phyloP scores from a whole-genome alignment of 2,113 vertebrate species.

The Monarcha castaneiventris region DNA sequence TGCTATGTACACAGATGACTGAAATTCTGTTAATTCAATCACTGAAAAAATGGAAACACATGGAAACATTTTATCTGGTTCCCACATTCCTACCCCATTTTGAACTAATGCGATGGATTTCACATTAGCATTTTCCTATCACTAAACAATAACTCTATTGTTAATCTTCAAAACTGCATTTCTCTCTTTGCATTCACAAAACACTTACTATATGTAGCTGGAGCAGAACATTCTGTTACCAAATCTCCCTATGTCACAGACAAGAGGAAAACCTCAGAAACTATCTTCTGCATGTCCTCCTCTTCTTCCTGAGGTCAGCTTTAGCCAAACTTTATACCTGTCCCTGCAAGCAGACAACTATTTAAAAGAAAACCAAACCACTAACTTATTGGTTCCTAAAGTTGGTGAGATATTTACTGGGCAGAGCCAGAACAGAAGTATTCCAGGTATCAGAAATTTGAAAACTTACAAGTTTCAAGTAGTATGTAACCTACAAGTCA shows the following conservation, averaged over 20 bases:
- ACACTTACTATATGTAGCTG: not conserved
- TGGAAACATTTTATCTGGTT: not conserved
- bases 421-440: not conserved
- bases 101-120: not conserved
- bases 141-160: not conserved
- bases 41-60: not conserved
- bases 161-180: not conserved
- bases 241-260: not conserved
- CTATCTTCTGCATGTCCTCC: not conserved
- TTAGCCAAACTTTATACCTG: not conserved
- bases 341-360: not conserved
- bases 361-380: not conserved
- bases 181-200: not conserved
- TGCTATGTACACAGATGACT: not conserved
- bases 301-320: not conserved
- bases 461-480: not conserved
- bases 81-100: not conserved
- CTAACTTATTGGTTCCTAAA: not conserved
- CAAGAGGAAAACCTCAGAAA: not conserved
- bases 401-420: not conserved
- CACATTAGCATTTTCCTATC: not conserved
- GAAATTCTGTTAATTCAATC: not conserved
- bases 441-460: not conserved
- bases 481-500: not conserved
- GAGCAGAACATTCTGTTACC: not conserved